Base-by-base conservation (phyloP, 2,113 vertebrate genomes). In the Xyliphius kryptos region DNA sequence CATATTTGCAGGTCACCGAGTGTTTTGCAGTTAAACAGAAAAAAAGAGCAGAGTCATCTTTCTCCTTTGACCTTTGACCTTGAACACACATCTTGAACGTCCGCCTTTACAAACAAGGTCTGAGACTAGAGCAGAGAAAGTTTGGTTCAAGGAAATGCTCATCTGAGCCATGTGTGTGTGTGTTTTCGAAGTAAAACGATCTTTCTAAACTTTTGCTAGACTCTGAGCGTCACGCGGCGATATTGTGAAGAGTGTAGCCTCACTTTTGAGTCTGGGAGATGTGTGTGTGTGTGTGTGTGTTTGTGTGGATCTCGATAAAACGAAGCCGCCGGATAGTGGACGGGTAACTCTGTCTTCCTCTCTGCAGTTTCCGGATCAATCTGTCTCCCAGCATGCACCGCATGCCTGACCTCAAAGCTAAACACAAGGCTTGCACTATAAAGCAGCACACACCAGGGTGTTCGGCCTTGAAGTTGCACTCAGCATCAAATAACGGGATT, bases 381-480 rank as follows among this genome's bases (percentile, higher is more conserved):
- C 78, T 57, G 85, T 71, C 81, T 79, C 83, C 75, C 85, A 87
- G 88, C 83, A 80, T 81, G 81, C 80, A 80, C 84, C 56, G 67
- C 77, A 77, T 77, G 82, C 81, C 81, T 78, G 81, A 85, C 13
- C 65, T 82, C 40, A 69, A 79, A 83, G 80, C 81, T 76, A 83
- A 76, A 88, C 82, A 84, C 80, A 72, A 74, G 80, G 74, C 66
- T 66, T 26, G 56, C 68, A 76, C 72, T 70, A 67, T 81, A 87
- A 90, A 89, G 88, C 82, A 81, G n/a, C 80, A 82, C 64, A 79
- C 79, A 69, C 80, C 66, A 80, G 86, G 79, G 77, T 78, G 65
- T 69, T 83, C 83, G 75, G 87, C 88, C 84, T 83, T 81, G 82
- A 88, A 77, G 79, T 86, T 85, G 82, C 70, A 63, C 80, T 84